Base-by-base conservation (phyloP, 2,113 vertebrate species). In the Turdus rufiventris region DNA sequence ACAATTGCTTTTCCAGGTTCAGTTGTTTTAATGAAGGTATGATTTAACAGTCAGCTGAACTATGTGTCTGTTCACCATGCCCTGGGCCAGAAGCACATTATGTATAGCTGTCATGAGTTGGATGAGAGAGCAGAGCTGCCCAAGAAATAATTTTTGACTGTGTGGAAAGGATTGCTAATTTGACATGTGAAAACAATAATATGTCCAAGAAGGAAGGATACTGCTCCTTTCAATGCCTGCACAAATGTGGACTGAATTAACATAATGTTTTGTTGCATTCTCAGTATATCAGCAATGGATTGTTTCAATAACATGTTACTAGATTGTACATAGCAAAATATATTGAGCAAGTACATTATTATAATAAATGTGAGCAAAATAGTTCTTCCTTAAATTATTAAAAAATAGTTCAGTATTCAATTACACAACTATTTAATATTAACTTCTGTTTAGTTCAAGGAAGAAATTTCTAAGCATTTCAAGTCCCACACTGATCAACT, bases 391-490 rank as follows among this genome's bases (percentile, higher is more conserved):
- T 56, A 84, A 77, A 67, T n/a, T 72, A 78, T 78, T 50, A n/a
- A 65, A 70, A 74, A 48, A 11, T 83, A 91, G 42, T 60, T 86
- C 43, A 16, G 21, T 82, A 58, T 90, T 60, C 66, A 75, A 17
- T 79, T 82, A n/a, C 3, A 26, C 76, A 53, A 85, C 34, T 76
- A 42, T 72, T 60, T 77, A 54, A 77, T 82, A 54, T 77, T 96
- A 75, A 73, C 50, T 88, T 82, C 85, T 91, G n/a, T 87, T 95
- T 95, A 98, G 98, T 98, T 98, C 85, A 98, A 98, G 89, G 98
- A 98, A 97, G 97, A 98, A 97, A 98, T 98, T 76, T 98, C 98
- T 78, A 98, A 98, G 87, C 98, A 95, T 82, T 98, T 98, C 86
- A 98, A 98, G 88, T 97, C 98, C 34, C 98, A 97, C 88, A 97